These are phyloP conservation scores for Kradibia gibbosae DNA, from an alignment of 1,140 invertebrate genomes.

Conservation along the genomic window DNA sequence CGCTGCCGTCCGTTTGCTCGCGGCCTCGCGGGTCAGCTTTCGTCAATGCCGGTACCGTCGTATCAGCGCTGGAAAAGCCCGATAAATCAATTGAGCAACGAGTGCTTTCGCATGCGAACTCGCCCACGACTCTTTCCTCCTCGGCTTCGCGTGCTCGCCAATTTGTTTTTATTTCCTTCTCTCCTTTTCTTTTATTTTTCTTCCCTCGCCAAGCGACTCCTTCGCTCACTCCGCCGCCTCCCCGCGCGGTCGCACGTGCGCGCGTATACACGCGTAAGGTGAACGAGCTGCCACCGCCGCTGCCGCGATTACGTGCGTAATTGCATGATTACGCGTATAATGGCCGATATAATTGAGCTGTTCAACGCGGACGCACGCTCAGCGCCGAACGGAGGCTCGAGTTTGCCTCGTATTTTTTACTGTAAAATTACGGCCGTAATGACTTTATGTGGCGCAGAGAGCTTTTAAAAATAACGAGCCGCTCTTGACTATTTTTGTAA, in stretches of 20 bases:
- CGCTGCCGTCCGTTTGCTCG: neutral
- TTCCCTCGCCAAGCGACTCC: too few species aligned
- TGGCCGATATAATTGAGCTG: constrained; percentile 48
- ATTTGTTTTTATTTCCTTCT: too few species aligned
- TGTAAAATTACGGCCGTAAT: constrained; percentile 37
- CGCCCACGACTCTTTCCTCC: neutral
- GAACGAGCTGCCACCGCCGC: neutral
- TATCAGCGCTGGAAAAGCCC: neutral
- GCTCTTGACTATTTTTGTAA: neutral
- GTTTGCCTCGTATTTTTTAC: neutral
- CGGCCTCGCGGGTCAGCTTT: too few species aligned
- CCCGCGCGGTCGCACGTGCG: constrained; percentile 20
- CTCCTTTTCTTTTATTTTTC: neutral
- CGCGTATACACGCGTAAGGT: constrained; percentile 1
- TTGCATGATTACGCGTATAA: constrained; percentile 48
- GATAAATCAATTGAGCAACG: neutral
- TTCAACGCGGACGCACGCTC: constrained; percentile 20
- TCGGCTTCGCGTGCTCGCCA: neutral
- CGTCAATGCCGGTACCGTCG: neutral
- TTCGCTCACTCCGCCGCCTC: too few species aligned
- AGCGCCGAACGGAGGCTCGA: constrained; percentile 9
- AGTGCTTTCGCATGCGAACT: neutral
- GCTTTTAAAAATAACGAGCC: constrained; percentile 23
- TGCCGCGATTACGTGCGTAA: constrained; percentile 45
- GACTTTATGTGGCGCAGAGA: constrained; percentile 33